phyloP scores from a whole-genome alignment of 2,888 invertebrate species.

The Stenodema calcarata region DNA sequence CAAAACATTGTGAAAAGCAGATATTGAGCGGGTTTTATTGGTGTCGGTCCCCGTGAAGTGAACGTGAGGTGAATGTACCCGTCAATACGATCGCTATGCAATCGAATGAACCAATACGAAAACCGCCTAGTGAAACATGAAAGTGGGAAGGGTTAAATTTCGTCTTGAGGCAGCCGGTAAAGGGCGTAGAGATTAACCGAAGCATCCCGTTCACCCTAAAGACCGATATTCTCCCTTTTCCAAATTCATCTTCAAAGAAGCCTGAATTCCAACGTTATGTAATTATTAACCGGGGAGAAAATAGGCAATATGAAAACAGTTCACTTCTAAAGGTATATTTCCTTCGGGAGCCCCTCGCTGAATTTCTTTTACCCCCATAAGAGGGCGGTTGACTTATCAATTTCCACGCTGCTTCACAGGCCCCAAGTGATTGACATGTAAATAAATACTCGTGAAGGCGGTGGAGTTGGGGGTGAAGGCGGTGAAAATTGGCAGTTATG shows the following conservation, averaged over 20 bases:
- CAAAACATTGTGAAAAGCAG: no score
- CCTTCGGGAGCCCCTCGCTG: background rate
- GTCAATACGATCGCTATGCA: no score
- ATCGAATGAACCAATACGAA: no score
- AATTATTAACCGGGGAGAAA: background rate
- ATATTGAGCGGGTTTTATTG: no score
- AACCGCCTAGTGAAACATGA: no score
- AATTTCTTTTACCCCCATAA: background rate
- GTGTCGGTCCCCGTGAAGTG: no score
- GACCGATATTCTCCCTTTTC: background rate
- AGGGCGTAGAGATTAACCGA: background rate
- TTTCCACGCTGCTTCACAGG: background rate
- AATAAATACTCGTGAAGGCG: constrained; percentile 5
- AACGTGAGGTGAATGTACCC: no score
- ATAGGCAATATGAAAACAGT: background rate
- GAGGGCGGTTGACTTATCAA: constrained; percentile 17
- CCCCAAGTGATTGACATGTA: constrained; percentile 33
- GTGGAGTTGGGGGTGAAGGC: background rate
- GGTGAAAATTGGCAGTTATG: constrained; percentile 35
- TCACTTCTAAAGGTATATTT: background rate
- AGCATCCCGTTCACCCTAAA: background rate
- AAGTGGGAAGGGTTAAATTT: no score
- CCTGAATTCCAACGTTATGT: background rate
- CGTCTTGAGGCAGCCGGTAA: no score
- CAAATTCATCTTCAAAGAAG: background rate